Evolutionary conservation across 2,888 invertebrate genomes (phyloP).

Genomic region (Agrotis exclamationis): DNA sequence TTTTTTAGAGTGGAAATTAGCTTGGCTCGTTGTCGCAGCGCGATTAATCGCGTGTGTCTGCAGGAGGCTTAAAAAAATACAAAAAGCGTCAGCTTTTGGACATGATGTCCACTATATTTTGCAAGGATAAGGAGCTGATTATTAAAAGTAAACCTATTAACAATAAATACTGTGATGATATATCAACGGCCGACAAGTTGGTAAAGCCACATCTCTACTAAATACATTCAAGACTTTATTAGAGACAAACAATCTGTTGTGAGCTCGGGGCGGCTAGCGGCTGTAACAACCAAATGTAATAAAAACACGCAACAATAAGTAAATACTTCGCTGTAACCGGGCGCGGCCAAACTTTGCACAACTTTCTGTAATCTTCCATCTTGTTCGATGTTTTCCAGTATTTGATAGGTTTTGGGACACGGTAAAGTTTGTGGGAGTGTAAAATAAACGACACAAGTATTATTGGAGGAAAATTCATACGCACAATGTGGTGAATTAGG

Average conservation of each 20-base stretch:
- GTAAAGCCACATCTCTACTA: neutral
- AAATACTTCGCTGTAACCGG: conserved; percentile 49
- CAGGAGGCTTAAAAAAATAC: no score
- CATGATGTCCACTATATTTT: no score
- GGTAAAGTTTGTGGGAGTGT: conserved; percentile 30
- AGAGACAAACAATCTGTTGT: conserved; percentile 24
- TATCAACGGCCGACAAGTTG: no score
- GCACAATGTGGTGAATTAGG: neutral
- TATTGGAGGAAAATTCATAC: conserved; percentile 1
- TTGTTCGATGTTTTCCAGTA: conserved; percentile 56
- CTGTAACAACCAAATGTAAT: conserved; percentile 42
- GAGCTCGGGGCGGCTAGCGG: conserved; percentile 24
- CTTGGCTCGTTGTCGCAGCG: no score
- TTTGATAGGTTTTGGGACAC: conserved; percentile 52
- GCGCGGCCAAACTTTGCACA: conserved; percentile 41
- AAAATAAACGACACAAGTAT: conserved; percentile 32
- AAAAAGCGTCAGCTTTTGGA: no score
- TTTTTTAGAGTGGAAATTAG: no score
- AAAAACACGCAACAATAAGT: conserved; percentile 58
- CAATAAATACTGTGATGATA: no score
- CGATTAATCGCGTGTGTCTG: no score
- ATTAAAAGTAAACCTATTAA: no score
- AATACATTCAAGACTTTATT: neutral
- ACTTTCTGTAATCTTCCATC: conserved; percentile 59
- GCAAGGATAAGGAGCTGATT: no score